A percentile compares a stretch with the other conserved stretches of the same genome.
phyloP scores from a whole-genome alignment of 2,888 invertebrate genomes.

The Lepas anatifera region DNA sequence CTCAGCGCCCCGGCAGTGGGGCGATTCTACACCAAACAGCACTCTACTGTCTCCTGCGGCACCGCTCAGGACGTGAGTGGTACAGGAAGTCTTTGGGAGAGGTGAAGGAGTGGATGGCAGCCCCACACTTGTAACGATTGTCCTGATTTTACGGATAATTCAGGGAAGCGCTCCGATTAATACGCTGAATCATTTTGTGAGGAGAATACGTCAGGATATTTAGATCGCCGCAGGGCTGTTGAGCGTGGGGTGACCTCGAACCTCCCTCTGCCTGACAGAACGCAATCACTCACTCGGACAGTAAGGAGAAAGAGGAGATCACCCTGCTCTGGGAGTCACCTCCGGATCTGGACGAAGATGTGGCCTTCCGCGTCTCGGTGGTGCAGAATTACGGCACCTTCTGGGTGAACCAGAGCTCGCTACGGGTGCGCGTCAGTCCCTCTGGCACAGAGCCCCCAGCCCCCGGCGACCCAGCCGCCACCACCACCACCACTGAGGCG shows the following conservation, averaged over 20 bases:
- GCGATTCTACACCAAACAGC: background rate
- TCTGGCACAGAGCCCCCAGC: background rate
- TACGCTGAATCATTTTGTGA: no score
- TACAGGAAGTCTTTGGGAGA: no score
- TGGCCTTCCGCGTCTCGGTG: constrained; percentile 22
- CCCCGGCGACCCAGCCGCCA: background rate
- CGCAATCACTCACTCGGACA: constrained; percentile 18
- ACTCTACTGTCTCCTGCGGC: background rate
- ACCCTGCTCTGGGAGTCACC: constrained; percentile 19
- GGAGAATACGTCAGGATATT: no score
- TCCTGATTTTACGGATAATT: no score
- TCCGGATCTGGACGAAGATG: constrained; percentile 19
- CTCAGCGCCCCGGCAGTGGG: background rate
- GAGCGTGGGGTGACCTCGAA: background rate
- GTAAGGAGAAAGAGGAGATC: constrained; percentile 15
- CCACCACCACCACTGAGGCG: background rate
- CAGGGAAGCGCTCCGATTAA: no score
- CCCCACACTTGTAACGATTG: no score
- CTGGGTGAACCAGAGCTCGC: constrained; percentile 21
- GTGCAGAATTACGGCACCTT: constrained; percentile 22
- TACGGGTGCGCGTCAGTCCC: constrained; percentile 14
- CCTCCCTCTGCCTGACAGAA: background rate
- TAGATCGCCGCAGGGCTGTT: no score
- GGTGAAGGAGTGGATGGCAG: no score
- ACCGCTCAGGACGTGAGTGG: background rate